A percentile compares a stretch with the other conserved stretches of the same genome.
Evolutionary conservation across 2,797 vertebrate species (phyloP).

Genomic region (Rhabdophis nuchalis): DNA sequence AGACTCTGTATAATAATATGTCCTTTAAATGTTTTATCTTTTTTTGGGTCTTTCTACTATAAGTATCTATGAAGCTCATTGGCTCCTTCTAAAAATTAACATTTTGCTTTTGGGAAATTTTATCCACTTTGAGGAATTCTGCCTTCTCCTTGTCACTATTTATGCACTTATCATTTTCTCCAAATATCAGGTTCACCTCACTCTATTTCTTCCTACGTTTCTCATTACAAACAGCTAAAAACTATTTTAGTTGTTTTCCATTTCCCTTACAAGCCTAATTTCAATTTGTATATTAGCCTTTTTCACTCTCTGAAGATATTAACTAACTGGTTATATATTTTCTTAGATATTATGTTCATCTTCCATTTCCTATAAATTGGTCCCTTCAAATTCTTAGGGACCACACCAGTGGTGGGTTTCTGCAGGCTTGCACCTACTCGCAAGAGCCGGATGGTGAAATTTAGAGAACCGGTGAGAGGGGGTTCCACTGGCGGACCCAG

Average conservation of each 20-base stretch:
- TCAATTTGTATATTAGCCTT: background rate
- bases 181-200: background rate
- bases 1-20: background rate
- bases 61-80: background rate
- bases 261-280: background rate
- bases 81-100: background rate
- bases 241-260: background rate
- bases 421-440: too few species aligned
- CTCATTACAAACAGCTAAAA: background rate
- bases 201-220: background rate
- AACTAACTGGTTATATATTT: background rate
- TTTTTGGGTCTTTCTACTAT: background rate
- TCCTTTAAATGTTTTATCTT: background rate
- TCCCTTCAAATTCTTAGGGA: background rate
- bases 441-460: too few species aligned
- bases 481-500: too few species aligned
- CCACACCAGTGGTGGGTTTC: too few species aligned
- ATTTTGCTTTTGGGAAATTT: background rate
- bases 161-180: background rate
- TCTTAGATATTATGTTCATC: background rate
- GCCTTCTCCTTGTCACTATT: background rate
- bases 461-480: too few species aligned
- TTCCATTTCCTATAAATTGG: background rate
- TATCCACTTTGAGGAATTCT: background rate
- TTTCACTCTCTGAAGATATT: background rate